These are phyloP conservation scores for Gari tellinella DNA, from an alignment of 2,888 invertebrate genomes.

Conservation along the genomic window DNA sequence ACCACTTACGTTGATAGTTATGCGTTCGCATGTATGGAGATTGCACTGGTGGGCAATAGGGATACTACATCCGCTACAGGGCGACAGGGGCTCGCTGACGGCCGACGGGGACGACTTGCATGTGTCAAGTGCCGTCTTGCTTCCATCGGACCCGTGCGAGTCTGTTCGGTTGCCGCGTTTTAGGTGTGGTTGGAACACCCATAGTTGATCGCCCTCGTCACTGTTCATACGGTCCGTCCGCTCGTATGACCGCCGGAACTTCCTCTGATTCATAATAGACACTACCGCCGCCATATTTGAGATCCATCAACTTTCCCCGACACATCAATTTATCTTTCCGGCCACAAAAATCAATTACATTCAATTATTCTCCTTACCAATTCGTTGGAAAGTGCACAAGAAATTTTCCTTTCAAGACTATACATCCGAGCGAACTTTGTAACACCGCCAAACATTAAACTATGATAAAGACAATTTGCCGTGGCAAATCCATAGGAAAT, in stretches of 20 bases:
- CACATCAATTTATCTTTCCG: constrained; percentile 27
- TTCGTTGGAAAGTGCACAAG: constrained; percentile 18
- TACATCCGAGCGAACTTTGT: constrained; percentile 1
- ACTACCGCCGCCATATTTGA: constrained; percentile 69
- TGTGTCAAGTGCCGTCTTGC: constrained; percentile 57
- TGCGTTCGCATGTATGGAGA: constrained; percentile 79
- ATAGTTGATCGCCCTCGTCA: constrained; percentile 69
- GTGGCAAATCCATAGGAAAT: no score
- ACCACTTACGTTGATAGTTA: constrained; percentile 84
- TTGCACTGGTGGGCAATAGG: constrained; percentile 75
- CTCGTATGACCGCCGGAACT: constrained; percentile 75
- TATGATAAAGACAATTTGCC: no score
- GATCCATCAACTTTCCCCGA: constrained; percentile 45
- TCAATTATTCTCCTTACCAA: constrained; percentile 22
- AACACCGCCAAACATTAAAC: neutral
- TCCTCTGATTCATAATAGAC: constrained; percentile 77
- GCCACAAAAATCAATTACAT: constrained; percentile 29
- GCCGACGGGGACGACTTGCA: constrained; percentile 51
- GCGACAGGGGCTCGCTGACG: constrained; percentile 50
- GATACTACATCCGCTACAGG: constrained; percentile 60
- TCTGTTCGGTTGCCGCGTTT: constrained; percentile 41
- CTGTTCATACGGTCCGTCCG: constrained; percentile 69
- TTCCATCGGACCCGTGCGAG: constrained; percentile 51
- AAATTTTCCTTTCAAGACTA: constrained; percentile 22
- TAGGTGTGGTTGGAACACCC: constrained; percentile 64